These are phyloP conservation scores for Drosophila gaucha DNA, from an alignment of 2,888 invertebrate genomes.

Conservation along the genomic window DNA sequence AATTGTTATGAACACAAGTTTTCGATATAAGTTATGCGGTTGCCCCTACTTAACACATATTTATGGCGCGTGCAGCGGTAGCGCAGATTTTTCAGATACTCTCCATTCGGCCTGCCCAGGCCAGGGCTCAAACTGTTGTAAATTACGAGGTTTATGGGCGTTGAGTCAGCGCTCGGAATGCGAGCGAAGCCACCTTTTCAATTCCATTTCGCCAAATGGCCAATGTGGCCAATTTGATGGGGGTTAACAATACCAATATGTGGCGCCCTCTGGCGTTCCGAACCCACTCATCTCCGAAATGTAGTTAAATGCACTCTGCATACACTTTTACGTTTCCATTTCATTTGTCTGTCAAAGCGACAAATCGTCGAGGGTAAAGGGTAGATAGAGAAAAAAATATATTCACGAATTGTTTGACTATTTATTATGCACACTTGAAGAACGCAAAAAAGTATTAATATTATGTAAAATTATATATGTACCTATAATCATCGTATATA, in stretches of 20 bases:
- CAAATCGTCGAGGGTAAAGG: neutral
- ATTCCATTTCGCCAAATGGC: conserved; percentile 23
- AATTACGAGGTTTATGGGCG: conserved; percentile 56
- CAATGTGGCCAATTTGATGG: conserved; percentile 26
- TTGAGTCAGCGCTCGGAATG: conserved; percentile 61
- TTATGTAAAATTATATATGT: no score
- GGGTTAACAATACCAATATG: conserved; percentile 21
- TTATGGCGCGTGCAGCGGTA: conserved; percentile 80
- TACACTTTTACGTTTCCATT: conserved; percentile 37
- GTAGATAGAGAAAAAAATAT: no score
- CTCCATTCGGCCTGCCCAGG: conserved; percentile 21
- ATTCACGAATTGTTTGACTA: neutral
- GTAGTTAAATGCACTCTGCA: conserved; percentile 23
- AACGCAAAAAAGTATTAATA: no score
- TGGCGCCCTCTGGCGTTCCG: conserved; percentile 35
- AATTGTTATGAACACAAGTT: conserved; percentile 79
- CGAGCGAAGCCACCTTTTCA: conserved; percentile 9
- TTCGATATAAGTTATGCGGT: conserved; percentile 71
- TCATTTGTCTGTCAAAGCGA: conserved; percentile 15
- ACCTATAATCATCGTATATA: no score
- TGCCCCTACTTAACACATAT: conserved; percentile 76
- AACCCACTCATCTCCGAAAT: conserved; percentile 14
- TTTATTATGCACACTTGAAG: neutral
- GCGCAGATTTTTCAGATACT: conserved; percentile 73
- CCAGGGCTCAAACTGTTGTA: conserved; percentile 40